Evolutionary conservation across 2,797 vertebrate genomes (phyloP).

Genomic region (Bradypodion pumilum): DNA sequence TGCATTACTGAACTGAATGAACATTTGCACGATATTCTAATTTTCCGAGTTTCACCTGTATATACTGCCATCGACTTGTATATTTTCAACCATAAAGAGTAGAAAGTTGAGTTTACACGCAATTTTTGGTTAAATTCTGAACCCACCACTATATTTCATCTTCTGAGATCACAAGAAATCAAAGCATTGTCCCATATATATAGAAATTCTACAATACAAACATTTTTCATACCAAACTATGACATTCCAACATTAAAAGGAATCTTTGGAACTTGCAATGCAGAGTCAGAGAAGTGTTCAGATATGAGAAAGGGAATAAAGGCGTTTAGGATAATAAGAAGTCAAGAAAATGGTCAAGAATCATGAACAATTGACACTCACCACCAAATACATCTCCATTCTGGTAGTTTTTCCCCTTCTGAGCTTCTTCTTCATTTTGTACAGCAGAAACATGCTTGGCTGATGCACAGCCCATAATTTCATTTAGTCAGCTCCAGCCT

Average conservation of each 20-base stretch:
- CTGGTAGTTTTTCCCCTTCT: constrained; percentile 96
- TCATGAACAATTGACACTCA: constrained; percentile 72
- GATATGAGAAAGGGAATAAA: neutral
- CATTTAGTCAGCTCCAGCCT: constrained; percentile 84
- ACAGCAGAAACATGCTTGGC: constrained; percentile 99
- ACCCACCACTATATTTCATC: neutral
- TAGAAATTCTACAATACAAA: too few species aligned
- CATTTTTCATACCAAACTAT: neutral
- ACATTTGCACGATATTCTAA: too few species aligned
- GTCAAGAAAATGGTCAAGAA: neutral
- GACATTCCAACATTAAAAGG: neutral
- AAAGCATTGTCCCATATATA: neutral
- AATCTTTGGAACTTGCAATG: neutral
- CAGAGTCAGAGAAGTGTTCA: neutral
- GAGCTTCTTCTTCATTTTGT: constrained; percentile 96
- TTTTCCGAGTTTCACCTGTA: too few species aligned
- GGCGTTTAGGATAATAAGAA: neutral
- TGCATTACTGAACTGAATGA: too few species aligned
- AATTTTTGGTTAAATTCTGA: too few species aligned
- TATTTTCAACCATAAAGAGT: neutral
- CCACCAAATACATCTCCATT: constrained; percentile 96
- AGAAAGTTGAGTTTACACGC: neutral
- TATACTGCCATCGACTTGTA: neutral
- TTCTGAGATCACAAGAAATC: neutral
- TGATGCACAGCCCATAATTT: constrained; percentile 99